Evolutionary conservation across 2,888 invertebrate genomes (phyloP).

Genomic region (Saturnia japonica): DNA sequence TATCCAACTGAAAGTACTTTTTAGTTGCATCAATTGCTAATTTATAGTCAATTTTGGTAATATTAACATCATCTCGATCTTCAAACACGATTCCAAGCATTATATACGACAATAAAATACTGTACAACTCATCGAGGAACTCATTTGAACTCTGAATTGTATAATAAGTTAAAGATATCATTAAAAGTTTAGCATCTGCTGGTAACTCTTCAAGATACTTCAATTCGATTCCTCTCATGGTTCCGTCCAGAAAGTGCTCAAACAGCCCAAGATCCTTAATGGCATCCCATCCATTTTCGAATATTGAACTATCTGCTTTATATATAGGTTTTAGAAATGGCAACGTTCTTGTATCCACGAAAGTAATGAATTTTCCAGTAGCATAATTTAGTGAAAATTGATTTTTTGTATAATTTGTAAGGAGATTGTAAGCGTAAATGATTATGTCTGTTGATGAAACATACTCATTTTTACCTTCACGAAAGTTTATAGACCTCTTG

Average conservation of each 20-base stretch:
- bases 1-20: conserved; percentile 30
- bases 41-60: neutral
- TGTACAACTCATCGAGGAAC: conserved; percentile 34
- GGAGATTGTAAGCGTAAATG: conserved; percentile 47
- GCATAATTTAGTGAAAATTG: neutral
- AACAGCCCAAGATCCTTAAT: conserved; percentile 27
- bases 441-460: conserved; percentile 44
- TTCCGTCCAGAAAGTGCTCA: conserved; percentile 9
- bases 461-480: neutral
- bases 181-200: conserved; percentile 37
- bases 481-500: neutral
- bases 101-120: conserved; percentile 43
- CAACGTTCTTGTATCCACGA: conserved; percentile 1
- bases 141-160: conserved; percentile 32
- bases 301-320: conserved; percentile 34
- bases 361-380: neutral
- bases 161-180: conserved; percentile 45
- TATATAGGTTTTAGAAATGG: conserved; percentile 36
- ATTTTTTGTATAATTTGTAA: conserved; percentile 37
- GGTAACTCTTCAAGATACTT: conserved; percentile 31
- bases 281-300: conserved; percentile 49
- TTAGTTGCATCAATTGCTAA: neutral
- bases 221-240: conserved; percentile 8
- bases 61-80: neutral
- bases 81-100: conserved; percentile 35